Base-by-base conservation (phyloP, 2,113 vertebrate species). In the Nanorana parkeri region DNA sequence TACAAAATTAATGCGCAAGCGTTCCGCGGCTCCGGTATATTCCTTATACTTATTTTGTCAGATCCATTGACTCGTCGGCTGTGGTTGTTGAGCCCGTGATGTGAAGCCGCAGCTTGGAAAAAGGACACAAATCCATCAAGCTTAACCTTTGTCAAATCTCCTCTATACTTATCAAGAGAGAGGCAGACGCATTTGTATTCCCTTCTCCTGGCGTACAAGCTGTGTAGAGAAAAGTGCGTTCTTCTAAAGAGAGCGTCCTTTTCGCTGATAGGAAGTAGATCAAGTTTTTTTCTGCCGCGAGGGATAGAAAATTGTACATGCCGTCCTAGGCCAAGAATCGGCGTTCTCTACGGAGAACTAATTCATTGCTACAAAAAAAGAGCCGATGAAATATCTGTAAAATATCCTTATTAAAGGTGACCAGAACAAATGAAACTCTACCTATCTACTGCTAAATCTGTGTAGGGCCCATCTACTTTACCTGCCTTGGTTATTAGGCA, bases 51-150 rank as follows among this genome's bases (percentile, higher is more conserved):
- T 75, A 61, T 75, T 41, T 58, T 61, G 29, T 75, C 72, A 75
- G 29, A 74, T 75, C 72, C 61, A 61, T 60, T 41, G 55, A 21
- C 36, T 28, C 72, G n/a, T 75, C 41, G 72, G 58, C 72, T 75
- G 5, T 7, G 20, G 72, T 56, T 41, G 72, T 60, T 58, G 72
- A 75, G 28, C 36, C 72, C 23, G 32, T 75, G 72, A 75, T 61
- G 72, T 61, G 72, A 61, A 75, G 55, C 72, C 17, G 72, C 55
- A 41, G 72, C 29, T 61, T 17, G 55, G 72, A 75, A 75, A 36
- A 75, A 75, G 56, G 72, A 61, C 72, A 75, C 29, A 75, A 75
- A 75, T 75, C 72, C 72, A 61, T 75, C 72, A 75, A 75, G 55
- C 60, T 75, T 58, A 75, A 75, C 72, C 72, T 75, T 75, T 75